Conservation (phyloP, 2,888 invertebrate genomes). For the Coremacera marginata region DNA sequence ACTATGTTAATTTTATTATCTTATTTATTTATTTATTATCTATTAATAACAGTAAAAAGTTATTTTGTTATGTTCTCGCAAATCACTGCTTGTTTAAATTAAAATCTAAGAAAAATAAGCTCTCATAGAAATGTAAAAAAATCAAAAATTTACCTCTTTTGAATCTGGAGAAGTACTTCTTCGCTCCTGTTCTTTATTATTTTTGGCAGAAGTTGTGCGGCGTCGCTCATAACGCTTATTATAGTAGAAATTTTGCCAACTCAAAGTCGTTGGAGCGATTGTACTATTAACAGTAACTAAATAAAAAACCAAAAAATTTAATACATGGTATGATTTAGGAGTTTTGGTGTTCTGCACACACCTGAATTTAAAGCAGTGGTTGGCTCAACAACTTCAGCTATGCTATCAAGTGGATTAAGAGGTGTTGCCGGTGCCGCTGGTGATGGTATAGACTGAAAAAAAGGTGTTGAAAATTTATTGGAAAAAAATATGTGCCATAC, state of each 20-base stretch:
- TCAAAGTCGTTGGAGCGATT: slow-evolving; percentile 26
- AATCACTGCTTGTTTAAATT: no score
- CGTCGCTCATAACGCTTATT: slow-evolving; percentile 62
- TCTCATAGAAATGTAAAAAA: no score
- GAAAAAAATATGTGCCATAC: no score
- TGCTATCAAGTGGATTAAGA: slow-evolving; percentile 58
- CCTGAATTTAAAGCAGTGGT: slow-evolving; percentile 38
- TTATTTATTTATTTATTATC: no score
- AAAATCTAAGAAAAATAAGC: background rate
- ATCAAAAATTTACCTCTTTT: slow-evolving; percentile 63
- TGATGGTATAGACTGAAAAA: slow-evolving; percentile 64
- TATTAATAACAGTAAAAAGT: no score
- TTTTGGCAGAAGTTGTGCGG: slow-evolving; percentile 66
- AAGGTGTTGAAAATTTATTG: background rate
- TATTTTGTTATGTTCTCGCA: no score
- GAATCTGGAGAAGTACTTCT: slow-evolving; percentile 72
- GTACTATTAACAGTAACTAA: slow-evolving; percentile 17
- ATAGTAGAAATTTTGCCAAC: slow-evolving; percentile 41
- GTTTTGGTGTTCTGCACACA: slow-evolving; percentile 35
- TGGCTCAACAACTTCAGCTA: slow-evolving; percentile 52
- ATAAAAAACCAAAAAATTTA: slow-evolving; percentile 29
- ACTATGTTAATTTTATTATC: no score
- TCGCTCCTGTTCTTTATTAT: slow-evolving; percentile 61
- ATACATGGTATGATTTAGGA: background rate
- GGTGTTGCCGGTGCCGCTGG: slow-evolving; percentile 62